Evolutionary conservation across 2,888 invertebrate species (phyloP), one percentile per base, ranked within the genome.

Genomic region (Scelioninae gen. 2): DNA sequence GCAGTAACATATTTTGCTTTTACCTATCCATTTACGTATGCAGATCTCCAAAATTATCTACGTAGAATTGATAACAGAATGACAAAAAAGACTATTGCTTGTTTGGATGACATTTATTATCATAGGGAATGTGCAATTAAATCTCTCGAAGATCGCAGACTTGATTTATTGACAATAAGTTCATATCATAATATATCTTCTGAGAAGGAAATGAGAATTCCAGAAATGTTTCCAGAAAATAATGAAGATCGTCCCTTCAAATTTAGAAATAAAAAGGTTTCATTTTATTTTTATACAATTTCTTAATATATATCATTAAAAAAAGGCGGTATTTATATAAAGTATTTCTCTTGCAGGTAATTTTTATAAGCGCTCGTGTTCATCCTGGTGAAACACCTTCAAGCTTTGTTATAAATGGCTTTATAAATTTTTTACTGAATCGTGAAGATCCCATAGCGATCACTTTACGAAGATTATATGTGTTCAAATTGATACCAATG

Each of bases 311-410:
- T n/a, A n/a, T n/a, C n/a, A n/a, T n/a, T n/a, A n/a, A n/a, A 22
- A 22, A 22, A 22, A 22, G 3, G 2, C 5, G 5, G 5, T 22
- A 22, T 22, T 4, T 5, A 22, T 22, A 5, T 22, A 22, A 35
- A 2, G 13, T 13, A 6, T 33, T 15, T 48, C 64, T 25, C 28
- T 60, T 53, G n/a, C 82, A 93, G 93, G 90, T 96, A 4, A 92
- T 95, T 78, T 93, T 96, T 84, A 87, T 96, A 80, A 95, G 94
- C 69, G 95, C 96, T 2, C 89, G 96, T 71, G 96, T 96, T 53
- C 96, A 96, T 86, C 96, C 96, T 10, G 96, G 96, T 1, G 96
- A 96, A 87, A 96, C 96, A 0, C 96, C 96, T 0, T 94, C 95
- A 0, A 95, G 94, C 86, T 95, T 94, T 87, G 96, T 96, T 10